Evolutionary conservation across 2,797 vertebrate genomes (phyloP), one percentile per base, ranked within the genome.

Genomic region (Discoglossus pictus): DNA sequence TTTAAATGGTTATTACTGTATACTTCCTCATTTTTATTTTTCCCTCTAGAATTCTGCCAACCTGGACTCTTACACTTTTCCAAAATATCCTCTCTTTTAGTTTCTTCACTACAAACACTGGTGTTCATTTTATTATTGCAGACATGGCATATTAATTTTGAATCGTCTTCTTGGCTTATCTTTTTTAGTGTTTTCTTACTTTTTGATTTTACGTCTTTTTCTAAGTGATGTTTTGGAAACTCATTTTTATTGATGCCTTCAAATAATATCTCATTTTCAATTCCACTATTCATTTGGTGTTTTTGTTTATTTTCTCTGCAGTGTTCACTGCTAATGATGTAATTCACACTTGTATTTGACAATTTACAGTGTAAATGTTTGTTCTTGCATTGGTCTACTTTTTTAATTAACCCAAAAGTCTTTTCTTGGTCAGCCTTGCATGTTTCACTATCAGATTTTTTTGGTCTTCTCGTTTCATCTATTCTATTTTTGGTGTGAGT

Each of bases 271-370:
- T 79, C 76, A 23, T 61, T 47, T 4, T 38, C 65, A 51, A 65
- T 76, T 40, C 85, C 85, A 31, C 76, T 67, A 54, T 76, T 72
- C 20, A 78, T 27, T 36, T 76, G 77, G 18, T 83, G 76, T 3
- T 75, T 82, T 7, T 82, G 77, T 27, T 76, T 67, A 58, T 85
- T 82, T 4, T 74, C 72, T 68, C 80, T 80, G 1, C 86, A 89
- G 46, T 86, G 86, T 69, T 91, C 86, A 36, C 89, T 89, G 6
- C 77, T 77, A 66, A 79, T 10, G 1, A 77, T 60, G 16, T 80
- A 78, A 13, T 81, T 80, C 0, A 73, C 78, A 15, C 72, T 82
- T 42, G 77, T 78, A 23, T 82, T 80, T 1, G 52, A 27, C 11
- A 78, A 46, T 39, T 81, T 79, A 24, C 82, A 66, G 15, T 80